Base-by-base conservation (phyloP, 2,888 invertebrate genomes). In the Scaptomyza cyrtandrae region DNA sequence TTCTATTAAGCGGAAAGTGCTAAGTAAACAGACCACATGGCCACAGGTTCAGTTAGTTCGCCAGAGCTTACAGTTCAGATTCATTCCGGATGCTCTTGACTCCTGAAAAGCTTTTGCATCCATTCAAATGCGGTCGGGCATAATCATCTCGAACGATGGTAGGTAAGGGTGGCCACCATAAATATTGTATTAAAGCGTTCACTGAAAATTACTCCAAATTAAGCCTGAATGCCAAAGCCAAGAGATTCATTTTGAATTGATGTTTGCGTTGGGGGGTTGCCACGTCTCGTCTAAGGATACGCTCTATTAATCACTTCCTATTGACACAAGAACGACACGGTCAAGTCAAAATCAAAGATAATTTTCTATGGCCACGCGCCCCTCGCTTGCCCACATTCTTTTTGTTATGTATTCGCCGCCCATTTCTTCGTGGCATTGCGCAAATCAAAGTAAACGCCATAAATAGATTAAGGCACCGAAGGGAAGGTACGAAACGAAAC, bases 151-250 rank as follows among this genome's bases (percentile, higher is more conserved):
- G 63, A 10, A 35, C 35, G 37, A 11, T 14, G n/a, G n/a, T 1
- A 2, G 37, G n/a, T n/a, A 14, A 0, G 5, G 9, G 14, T 50
- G 71, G 64, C 44, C 19, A 19, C 67, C 79, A 79, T 84, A 75
- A 84, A 84, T 84, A 86, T 85, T 84, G 73, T 78, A 84, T 83
- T 85, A 81, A 85, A 81, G 79, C 81, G 60, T 74, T 64, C 76
- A 71, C 79, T 82, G 78, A 80, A 82, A 83, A 83, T 83, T 85
- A 83, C 82, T 80, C 82, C 74, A 82, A 85, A 83, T 83, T 80
- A 85, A 82, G 82, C 75, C 60, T 50, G 71, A 74, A 64, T 70
- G 57, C 66, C 62, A 71, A 41, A 41, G 66, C 43, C 43, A 62
- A 59, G 45, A 55, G 63, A 75, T 75, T 75, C 68, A 71, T 75